A percentile compares a stretch with the other conserved stretches of the same genome.
Evolutionary conservation across 2,113 vertebrate species (phyloP).

Genomic region (Indicator maculatus): DNA sequence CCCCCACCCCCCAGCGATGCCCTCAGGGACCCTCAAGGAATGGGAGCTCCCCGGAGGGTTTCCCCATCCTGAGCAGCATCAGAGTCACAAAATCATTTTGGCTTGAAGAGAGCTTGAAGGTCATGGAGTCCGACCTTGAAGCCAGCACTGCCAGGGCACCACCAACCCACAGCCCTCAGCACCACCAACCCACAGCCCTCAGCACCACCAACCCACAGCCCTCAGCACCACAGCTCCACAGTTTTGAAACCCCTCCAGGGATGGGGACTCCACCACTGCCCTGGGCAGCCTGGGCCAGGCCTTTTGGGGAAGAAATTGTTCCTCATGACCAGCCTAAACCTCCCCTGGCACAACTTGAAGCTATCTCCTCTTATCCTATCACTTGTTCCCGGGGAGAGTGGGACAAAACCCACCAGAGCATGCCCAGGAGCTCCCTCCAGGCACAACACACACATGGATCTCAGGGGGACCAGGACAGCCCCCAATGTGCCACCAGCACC

Average conservation of each 20-base stretch:
- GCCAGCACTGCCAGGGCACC: not conserved
- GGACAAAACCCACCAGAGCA: not conserved
- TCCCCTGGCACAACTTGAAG: not conserved
- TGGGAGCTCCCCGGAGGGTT: not conserved
- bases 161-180: not conserved
- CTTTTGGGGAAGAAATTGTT: not conserved
- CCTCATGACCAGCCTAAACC: not conserved
- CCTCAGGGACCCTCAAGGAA: not conserved
- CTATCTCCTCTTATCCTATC: not conserved
- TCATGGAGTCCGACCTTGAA: not conserved
- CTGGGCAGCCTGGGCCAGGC: not conserved
- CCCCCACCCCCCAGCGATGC: accelerated
- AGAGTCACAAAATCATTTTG: not conserved
- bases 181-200: not conserved
- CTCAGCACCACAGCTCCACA: not conserved
- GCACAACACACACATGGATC: accelerated
- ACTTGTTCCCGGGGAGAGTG: not conserved
- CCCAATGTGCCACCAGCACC: accelerated
- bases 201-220: no score
- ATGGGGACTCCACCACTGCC: not conserved
- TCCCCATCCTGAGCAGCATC: not conserved
- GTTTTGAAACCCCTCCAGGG: not conserved
- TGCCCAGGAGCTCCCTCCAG: accelerated
- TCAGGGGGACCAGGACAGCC: not conserved
- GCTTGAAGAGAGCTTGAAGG: not conserved